Conservation (phyloP, 2,888 invertebrate species). For the Drosophila vallismaia region DNA sequence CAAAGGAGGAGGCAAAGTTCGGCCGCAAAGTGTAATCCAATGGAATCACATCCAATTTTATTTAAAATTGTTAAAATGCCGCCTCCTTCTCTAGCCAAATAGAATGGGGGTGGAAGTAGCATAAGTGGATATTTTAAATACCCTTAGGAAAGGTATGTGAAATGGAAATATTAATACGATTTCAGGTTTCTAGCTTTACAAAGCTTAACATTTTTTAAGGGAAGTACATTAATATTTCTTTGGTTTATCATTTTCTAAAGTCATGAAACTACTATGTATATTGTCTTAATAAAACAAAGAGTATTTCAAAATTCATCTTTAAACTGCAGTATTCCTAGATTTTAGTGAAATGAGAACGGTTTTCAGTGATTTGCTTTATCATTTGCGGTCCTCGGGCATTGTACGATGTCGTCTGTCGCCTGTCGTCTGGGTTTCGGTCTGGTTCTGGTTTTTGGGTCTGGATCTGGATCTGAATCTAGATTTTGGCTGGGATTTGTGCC, state of each 20-base stretch:
- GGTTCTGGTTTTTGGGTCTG: constrained; percentile 8
- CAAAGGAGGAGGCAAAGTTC: constrained; percentile 49
- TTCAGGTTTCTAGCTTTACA: no score
- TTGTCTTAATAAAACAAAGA: background rate
- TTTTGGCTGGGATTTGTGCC: constrained; percentile 23
- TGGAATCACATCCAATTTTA: constrained; percentile 77
- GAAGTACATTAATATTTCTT: no score
- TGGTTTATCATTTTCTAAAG: no score
- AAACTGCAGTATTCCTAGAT: background rate
- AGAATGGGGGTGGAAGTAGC: background rate
- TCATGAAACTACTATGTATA: no score
- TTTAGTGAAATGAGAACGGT: constrained; percentile 13
- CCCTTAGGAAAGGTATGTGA: background rate
- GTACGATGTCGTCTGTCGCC: constrained; percentile 32
- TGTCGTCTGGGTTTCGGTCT: constrained; percentile 29
- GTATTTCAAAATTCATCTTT: background rate
- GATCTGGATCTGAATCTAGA: constrained; percentile 5
- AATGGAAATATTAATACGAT: no score
- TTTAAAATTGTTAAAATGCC: constrained; percentile 75
- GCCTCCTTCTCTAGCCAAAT: constrained; percentile 15
- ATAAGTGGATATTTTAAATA: background rate
- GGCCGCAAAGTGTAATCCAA: constrained; percentile 69
- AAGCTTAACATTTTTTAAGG: no score
- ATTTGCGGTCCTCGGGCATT: constrained; percentile 57
- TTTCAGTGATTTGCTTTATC: constrained; percentile 62